Conservation (phyloP, 2,797 vertebrate genomes). For the Ibycter americanus region DNA sequence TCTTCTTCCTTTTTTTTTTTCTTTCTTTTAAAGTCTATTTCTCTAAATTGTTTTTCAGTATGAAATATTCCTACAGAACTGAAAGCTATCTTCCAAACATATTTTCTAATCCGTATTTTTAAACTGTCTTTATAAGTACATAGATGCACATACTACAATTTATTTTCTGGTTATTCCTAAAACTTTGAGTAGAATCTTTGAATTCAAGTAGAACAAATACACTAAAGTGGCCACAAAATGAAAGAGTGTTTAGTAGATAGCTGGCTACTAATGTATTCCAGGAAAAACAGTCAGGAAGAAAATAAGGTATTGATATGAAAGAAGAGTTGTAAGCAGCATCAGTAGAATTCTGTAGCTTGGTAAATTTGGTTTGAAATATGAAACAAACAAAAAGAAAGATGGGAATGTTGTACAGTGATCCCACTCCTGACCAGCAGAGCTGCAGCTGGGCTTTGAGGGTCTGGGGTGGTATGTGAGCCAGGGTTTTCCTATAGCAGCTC, state of each 20-base stretch:
- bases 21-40: not conserved
- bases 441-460: not conserved
- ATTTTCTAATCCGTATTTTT: not conserved
- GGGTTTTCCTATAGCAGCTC: not conserved
- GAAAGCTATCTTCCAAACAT: slow-evolving; percentile 16
- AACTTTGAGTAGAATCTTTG: not conserved
- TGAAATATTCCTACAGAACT: not conserved
- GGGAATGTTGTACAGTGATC: not conserved
- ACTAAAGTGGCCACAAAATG: not conserved
- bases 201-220: not conserved
- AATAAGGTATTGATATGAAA: not conserved
- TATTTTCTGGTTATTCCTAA: not conserved
- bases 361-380: not conserved
- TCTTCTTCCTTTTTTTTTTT: too few relatives aligned
- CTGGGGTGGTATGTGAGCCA: rapidly evolving
- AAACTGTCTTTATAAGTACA: not conserved
- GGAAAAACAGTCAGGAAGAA: not conserved
- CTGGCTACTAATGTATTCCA: not conserved
- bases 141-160: not conserved
- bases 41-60: not conserved
- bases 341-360: not conserved
- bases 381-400: not conserved
- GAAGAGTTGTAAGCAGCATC: not conserved
- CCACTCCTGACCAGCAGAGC: not conserved
- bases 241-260: not conserved